These are phyloP conservation scores for Prietella phreatophila DNA, from an alignment of 2,113 vertebrate genomes.

Conservation along the genomic window DNA sequence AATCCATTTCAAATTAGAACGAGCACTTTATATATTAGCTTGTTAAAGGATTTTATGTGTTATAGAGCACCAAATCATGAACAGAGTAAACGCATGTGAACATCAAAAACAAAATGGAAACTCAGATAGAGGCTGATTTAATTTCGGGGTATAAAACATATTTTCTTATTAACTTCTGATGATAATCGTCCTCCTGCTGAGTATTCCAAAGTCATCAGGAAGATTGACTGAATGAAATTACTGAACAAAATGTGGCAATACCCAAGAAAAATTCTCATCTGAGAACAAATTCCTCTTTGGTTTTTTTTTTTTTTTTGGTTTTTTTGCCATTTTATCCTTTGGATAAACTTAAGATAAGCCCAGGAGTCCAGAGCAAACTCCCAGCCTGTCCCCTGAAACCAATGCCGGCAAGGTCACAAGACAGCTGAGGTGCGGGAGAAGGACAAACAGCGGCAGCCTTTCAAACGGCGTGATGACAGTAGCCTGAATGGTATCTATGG, in stretches of 20 bases:
- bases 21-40: too few species aligned
- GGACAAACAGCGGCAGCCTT: constrained; percentile 46
- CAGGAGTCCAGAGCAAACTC: constrained; percentile 26
- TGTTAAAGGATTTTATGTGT: not conserved
- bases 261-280: not conserved
- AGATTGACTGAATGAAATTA: constrained; percentile 50
- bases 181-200: constrained; percentile 51
- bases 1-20: not conserved
- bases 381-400: constrained; percentile 38
- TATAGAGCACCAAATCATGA: not conserved
- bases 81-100: constrained; percentile 6
- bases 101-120: constrained; percentile 37
- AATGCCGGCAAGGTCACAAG: constrained; percentile 12
- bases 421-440: not conserved
- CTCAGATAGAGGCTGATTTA: constrained; percentile 36
- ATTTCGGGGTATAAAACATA: constrained; percentile 40
- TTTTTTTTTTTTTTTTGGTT: not conserved
- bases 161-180: constrained; percentile 52
- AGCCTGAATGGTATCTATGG: constrained; percentile 58
- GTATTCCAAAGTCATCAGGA: constrained; percentile 48
- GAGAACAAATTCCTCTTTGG: constrained; percentile 15
- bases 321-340: not conserved
- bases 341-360: constrained; percentile 35
- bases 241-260: constrained; percentile 12
- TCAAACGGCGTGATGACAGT: constrained; percentile 55